Conservation (phyloP, 2,888 invertebrate species). For the Apomyelois bistriatella region DNA sequence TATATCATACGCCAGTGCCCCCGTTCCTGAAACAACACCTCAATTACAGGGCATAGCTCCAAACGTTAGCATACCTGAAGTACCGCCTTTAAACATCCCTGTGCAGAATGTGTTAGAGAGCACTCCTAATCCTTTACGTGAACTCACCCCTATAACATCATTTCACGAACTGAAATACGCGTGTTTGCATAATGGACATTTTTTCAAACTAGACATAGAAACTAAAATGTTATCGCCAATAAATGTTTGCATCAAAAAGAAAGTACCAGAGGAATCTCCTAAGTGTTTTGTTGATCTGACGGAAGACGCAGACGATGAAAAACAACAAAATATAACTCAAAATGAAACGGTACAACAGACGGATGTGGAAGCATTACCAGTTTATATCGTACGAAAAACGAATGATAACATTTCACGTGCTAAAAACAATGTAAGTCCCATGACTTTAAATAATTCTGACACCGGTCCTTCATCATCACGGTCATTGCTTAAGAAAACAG, state of each 20-base stretch:
- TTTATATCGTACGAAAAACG: neutral
- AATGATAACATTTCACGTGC: neutral
- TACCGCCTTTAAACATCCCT: neutral
- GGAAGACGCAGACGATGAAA: conserved; percentile 36
- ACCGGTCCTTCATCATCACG: too few relatives aligned
- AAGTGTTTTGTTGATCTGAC: conserved; percentile 52
- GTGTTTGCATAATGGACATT: conserved; percentile 41
- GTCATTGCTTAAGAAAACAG: neutral
- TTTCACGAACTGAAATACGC: conserved; percentile 54
- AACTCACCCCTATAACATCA: conserved; percentile 44
- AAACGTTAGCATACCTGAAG: neutral
- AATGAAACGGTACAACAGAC: neutral
- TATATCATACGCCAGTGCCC: neutral
- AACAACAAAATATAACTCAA: neutral
- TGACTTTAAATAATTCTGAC: too few relatives aligned
- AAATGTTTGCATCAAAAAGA: conserved; percentile 54
- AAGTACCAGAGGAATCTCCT: neutral
- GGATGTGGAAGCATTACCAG: neutral
- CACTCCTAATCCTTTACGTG: conserved; percentile 14
- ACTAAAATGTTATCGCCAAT: conserved; percentile 48
- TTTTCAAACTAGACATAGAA: conserved; percentile 56
- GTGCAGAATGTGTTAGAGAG: neutral
- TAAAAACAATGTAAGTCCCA: too few relatives aligned
- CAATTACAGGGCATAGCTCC: neutral
- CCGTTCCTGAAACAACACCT: neutral